phyloP scores from a whole-genome alignment of 2,888 invertebrate genomes.

The Dynastes hyllus region DNA sequence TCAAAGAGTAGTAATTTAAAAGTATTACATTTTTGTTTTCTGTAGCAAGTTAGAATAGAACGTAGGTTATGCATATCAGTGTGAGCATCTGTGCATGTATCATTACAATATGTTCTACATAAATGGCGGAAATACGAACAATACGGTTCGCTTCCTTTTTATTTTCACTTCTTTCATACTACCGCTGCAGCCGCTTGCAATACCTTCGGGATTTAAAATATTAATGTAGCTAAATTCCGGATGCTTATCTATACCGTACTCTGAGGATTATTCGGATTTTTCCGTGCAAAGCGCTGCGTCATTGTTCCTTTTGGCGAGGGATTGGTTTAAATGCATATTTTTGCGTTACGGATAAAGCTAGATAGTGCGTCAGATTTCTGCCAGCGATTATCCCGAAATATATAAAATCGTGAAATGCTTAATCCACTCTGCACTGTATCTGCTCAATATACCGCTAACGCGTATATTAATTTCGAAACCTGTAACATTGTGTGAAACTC shows the following conservation, averaged over 20 bases:
- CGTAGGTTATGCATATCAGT: too few relatives aligned
- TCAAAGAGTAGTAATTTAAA: neutral
- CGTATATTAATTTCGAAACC: too few relatives aligned
- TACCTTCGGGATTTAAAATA: slow-evolving; percentile 28
- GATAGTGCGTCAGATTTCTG: neutral
- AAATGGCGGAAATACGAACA: neutral
- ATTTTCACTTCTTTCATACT: slow-evolving; percentile 18
- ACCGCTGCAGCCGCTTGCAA: slow-evolving; percentile 8
- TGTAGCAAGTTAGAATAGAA: neutral
- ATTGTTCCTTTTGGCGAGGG: slow-evolving; percentile 15
- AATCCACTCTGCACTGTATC: too few relatives aligned
- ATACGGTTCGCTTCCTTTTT: neutral
- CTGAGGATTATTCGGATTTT: slow-evolving; percentile 24
- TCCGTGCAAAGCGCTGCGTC: neutral
- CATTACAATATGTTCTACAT: slow-evolving; percentile 7
- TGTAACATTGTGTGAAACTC: too few relatives aligned
- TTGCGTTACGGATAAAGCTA: neutral
- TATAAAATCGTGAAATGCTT: neutral
- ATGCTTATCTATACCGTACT: slow-evolving; percentile 24
- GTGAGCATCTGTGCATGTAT: neutral
- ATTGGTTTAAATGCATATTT: slow-evolving; percentile 22
- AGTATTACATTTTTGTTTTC: neutral
- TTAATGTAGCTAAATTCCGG: slow-evolving; percentile 31
- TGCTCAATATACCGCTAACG: too few relatives aligned
- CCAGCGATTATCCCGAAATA: neutral